These are phyloP conservation scores for Tachuris rubrigastra DNA, from an alignment of 2,113 vertebrate species.

Conservation along the genomic window DNA sequence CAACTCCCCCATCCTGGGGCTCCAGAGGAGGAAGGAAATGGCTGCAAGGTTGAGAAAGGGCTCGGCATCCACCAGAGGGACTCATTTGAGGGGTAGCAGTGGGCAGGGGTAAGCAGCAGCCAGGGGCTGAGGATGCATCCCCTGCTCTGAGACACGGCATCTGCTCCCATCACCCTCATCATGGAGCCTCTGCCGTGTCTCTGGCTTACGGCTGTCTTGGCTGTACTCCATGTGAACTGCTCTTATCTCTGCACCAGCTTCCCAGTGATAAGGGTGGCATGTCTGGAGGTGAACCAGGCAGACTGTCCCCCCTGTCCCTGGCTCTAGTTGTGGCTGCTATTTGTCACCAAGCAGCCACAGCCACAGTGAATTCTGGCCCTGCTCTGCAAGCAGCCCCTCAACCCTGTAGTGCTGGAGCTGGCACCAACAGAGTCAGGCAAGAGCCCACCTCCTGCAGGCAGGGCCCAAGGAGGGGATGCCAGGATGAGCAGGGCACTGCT, in stretches of 20 bases:
- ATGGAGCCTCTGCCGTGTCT: neutral
- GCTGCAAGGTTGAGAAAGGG: neutral
- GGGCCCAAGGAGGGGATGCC: neutral
- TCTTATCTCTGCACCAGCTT: constrained; percentile 38
- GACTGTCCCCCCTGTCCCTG: neutral
- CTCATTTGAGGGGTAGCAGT: neutral
- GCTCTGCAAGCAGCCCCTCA: neutral
- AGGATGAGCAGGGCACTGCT: neutral
- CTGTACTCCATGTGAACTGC: neutral
- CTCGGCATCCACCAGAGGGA: neutral
- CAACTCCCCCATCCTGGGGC: neutral
- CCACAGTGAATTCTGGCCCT: neutral
- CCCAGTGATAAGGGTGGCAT: neutral
- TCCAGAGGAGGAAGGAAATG: neutral
- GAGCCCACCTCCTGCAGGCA: neutral
- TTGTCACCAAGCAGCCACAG: neutral
- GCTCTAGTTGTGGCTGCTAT: neutral
- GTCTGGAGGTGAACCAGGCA: neutral
- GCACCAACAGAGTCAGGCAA: neutral
- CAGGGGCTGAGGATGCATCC: fast-evolving
- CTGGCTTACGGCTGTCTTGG: neutral
- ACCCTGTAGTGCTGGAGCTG: neutral
- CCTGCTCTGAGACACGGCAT: neutral
- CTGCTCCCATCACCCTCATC: neutral
- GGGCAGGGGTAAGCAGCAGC: neutral